Conservation (phyloP, 2,113 vertebrate species). For the Oxyura jamaicensis region DNA sequence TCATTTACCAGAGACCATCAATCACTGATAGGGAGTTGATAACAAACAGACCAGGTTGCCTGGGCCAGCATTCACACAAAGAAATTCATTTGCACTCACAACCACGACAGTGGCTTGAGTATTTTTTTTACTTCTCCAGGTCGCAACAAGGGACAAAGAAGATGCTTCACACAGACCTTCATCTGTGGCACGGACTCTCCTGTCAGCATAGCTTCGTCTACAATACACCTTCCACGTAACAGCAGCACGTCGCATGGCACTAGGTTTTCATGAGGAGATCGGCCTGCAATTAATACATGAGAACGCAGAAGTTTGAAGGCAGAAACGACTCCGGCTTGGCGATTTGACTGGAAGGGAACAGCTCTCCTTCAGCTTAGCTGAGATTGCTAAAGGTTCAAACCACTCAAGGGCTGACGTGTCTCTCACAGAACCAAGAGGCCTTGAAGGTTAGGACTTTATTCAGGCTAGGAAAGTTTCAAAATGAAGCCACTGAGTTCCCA, state of each 20-base stretch:
- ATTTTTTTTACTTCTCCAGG: background rate
- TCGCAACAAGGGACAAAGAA: no score
- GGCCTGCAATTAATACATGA: slow-evolving; percentile 73
- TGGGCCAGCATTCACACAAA: background rate
- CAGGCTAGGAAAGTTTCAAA: background rate
- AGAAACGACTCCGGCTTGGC: background rate
- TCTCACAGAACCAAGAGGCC: background rate
- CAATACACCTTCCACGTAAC: slow-evolving; percentile 91
- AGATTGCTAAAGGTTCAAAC: background rate
- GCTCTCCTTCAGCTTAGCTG: background rate
- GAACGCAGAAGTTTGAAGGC: background rate
- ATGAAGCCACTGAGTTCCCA: background rate
- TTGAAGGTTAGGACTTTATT: fast-evolving
- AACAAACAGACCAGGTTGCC: background rate
- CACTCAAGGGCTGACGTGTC: fast-evolving
- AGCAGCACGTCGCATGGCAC: slow-evolving; percentile 94
- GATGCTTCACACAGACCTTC: slow-evolving; percentile 79
- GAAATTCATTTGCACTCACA: background rate
- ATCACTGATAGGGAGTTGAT: background rate
- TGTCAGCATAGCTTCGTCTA: slow-evolving; percentile 96
- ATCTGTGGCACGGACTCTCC: slow-evolving; percentile 97
- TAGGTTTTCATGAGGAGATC: slow-evolving; percentile 92
- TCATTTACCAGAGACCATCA: background rate
- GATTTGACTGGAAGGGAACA: background rate
- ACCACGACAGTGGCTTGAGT: fast-evolving